Percentiles rank a stretch among this genome's conserved stretches.
phyloP scores from a whole-genome alignment of 1,140 invertebrate species.

The Bombus soroeensis region DNA sequence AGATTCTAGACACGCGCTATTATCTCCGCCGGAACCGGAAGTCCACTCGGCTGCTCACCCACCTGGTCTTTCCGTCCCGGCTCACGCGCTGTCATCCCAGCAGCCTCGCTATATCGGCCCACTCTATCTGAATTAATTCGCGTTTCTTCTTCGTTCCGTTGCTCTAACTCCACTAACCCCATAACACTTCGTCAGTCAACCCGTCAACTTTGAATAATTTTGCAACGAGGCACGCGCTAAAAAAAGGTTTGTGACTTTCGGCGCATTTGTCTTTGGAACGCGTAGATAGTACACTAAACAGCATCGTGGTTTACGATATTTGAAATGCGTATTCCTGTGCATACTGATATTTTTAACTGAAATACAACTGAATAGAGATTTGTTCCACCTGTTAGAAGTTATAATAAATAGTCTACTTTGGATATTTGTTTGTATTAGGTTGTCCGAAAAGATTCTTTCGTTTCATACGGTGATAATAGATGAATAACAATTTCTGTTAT shows the following conservation, averaged over 20 bases:
- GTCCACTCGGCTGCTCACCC: conserved; percentile 81
- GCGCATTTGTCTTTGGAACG: neutral
- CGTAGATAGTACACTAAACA: too few relatives aligned
- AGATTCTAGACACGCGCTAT: conserved; percentile 75
- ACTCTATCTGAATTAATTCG: conserved; percentile 59
- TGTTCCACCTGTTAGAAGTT: too few relatives aligned
- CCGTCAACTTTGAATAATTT: conserved; percentile 11
- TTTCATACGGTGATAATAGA: too few relatives aligned
- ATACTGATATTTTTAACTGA: too few relatives aligned
- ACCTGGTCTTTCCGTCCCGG: conserved; percentile 76
- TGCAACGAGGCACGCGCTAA: neutral
- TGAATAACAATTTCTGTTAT: too few relatives aligned
- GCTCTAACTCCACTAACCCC: conserved; percentile 7
- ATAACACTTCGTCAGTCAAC: neutral
- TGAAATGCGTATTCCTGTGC: too few relatives aligned
- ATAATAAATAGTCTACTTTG: too few relatives aligned
- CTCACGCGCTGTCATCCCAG: conserved; percentile 51
- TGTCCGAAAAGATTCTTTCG: too few relatives aligned
- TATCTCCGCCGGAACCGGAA: conserved; percentile 82
- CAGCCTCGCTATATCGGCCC: conserved; percentile 39
- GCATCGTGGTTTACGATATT: too few relatives aligned
- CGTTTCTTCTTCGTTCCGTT: conserved; percentile 41
- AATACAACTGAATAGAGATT: too few relatives aligned
- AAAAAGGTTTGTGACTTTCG: neutral
- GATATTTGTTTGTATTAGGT: too few relatives aligned